Conservation (phyloP, 2,888 invertebrate genomes). For the Metopia argyrocephala region DNA sequence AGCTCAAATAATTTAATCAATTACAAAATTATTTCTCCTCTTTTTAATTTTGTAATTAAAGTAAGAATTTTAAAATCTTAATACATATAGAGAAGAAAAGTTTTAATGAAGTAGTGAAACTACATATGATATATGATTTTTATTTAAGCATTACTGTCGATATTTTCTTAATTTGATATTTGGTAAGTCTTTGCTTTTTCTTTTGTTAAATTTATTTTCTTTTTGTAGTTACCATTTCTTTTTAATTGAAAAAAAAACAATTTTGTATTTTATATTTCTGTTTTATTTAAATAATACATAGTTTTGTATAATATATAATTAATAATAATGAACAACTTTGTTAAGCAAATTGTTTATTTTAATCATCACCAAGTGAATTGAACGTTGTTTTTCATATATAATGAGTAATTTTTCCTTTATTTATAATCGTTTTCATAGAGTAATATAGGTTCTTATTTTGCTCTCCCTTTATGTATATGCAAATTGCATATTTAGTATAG, state of each 20-base stretch:
- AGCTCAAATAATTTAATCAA: no score
- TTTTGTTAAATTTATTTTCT: neutral
- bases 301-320: slow-evolving; percentile 45
- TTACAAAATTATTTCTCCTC: no score
- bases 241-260: slow-evolving; percentile 27
- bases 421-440: neutral
- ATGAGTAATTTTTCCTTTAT: slow-evolving; percentile 39
- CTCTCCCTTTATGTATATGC: neutral
- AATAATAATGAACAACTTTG: slow-evolving; percentile 60
- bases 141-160: no score
- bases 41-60: no score
- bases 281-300: no score
- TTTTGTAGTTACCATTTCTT: slow-evolving; percentile 1
- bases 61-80: slow-evolving; percentile 12
- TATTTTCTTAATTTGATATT: slow-evolving; percentile 10
- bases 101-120: neutral
- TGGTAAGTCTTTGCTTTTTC: neutral
- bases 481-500: slow-evolving; percentile 21
- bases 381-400: slow-evolving; percentile 57
- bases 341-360: slow-evolving; percentile 51
- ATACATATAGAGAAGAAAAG: neutral
- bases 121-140: neutral
- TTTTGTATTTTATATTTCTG: slow-evolving; percentile 36
- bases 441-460: slow-evolving; percentile 19
- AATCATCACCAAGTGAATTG: slow-evolving; percentile 63